phyloP scores from a whole-genome alignment of 2,113 vertebrate species.

The Pristiophorus japonicus region DNA sequence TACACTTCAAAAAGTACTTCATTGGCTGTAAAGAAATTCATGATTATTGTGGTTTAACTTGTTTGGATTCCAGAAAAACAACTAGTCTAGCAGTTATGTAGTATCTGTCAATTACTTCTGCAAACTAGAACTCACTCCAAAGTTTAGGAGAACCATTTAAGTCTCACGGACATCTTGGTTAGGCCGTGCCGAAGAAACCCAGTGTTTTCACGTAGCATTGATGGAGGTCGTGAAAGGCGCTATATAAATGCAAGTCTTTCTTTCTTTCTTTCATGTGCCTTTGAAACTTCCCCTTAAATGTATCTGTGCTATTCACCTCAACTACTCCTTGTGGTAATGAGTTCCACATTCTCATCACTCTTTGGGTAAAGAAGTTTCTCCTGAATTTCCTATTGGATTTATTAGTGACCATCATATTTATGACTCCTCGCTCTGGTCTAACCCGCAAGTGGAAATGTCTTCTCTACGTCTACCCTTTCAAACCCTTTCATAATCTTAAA shows the following conservation, averaged over 20 bases:
- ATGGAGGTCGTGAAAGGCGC: no score
- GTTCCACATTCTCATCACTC: neutral
- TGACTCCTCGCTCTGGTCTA: neutral
- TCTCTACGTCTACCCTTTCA: no score
- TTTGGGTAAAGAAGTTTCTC: neutral
- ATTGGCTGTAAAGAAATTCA: neutral
- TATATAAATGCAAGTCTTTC: no score
- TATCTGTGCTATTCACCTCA: neutral
- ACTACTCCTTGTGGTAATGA: no score
- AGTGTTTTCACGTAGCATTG: neutral
- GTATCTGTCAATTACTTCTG: neutral
- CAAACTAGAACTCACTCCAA: neutral
- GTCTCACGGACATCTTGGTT: neutral
- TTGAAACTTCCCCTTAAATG: neutral
- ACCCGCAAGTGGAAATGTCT: neutral
- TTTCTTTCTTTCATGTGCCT: no score
- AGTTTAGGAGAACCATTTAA: neutral
- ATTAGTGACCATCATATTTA: neutral
- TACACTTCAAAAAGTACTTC: no score
- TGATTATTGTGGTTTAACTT: neutral
- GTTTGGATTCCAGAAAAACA: constrained; percentile 3
- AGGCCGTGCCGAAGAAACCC: no score
- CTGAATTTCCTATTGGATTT: neutral
- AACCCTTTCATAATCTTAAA: no score
- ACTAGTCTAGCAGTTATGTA: neutral